Conservation (phyloP, 2,113 vertebrate species). For the Emydura subglobosa region DNA sequence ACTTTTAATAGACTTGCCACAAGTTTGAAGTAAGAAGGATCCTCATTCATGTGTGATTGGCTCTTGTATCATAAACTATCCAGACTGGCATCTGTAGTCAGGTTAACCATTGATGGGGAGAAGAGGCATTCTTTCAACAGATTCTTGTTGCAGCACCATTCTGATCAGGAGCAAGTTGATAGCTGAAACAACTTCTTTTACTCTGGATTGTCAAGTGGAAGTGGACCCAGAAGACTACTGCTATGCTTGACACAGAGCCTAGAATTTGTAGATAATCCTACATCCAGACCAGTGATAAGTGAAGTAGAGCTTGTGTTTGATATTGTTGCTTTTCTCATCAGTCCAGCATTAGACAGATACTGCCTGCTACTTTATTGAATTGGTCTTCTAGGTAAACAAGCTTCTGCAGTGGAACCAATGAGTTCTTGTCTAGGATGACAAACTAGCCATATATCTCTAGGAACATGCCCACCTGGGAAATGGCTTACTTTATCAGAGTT, state of each 20-base stretch:
- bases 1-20: not conserved
- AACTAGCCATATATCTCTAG: not conserved
- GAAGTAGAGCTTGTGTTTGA: not conserved
- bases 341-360: not conserved
- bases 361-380: not conserved
- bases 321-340: not conserved
- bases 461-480: not conserved
- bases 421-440: not conserved
- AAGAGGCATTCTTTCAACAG: not conserved
- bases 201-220: not conserved
- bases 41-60: not conserved
- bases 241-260: not conserved
- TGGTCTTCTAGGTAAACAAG: not conserved
- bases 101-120: not conserved
- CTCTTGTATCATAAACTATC: not conserved
- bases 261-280: not conserved
- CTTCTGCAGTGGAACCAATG: accelerated
- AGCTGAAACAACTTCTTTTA: not conserved
- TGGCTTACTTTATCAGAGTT: not conserved
- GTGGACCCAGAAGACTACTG: not conserved
- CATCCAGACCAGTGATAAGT: not conserved
- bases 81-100: not conserved
- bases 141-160: not conserved
- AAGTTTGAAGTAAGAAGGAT: not conserved
- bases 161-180: not conserved